Evolutionary conservation across 2,888 invertebrate species (phyloP).

Genomic region (Macrophya annulata): DNA sequence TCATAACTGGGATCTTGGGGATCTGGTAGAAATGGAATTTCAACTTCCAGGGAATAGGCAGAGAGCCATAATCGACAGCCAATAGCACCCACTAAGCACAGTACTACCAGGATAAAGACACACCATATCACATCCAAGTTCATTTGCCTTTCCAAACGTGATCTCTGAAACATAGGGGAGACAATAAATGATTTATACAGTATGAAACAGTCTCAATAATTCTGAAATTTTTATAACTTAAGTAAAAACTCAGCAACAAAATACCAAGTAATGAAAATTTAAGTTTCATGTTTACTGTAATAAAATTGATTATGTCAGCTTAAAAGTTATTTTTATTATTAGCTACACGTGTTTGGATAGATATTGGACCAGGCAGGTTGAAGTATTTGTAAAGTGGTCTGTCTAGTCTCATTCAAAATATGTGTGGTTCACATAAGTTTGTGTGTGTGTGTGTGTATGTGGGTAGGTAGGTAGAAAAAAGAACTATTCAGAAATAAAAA

Average conservation of each 20-base stretch:
- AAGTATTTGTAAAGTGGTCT: neutral
- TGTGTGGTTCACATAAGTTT: neutral
- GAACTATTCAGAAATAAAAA: neutral
- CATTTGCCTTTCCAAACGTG: conserved; percentile 95
- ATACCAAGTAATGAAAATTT: neutral
- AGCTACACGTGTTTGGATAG: conserved; percentile 2
- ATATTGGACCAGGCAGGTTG: neutral
- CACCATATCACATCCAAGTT: conserved; percentile 98
- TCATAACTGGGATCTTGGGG: conserved; percentile 85
- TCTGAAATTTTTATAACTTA: neutral
- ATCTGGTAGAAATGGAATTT: conserved; percentile 86
- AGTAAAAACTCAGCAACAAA: neutral
- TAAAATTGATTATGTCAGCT: neutral
- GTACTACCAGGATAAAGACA: conserved; percentile 92
- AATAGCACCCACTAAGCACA: conserved; percentile 95
- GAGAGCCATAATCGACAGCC: conserved; percentile 94
- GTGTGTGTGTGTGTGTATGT: neutral
- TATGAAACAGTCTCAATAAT: neutral
- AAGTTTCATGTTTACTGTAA: neutral
- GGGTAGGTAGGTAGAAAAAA: neutral
- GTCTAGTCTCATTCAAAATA: neutral
- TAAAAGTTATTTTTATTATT: neutral
- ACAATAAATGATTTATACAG: too few species aligned
- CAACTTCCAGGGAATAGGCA: conserved; percentile 79
- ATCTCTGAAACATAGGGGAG: conserved; percentile 86